A percentile compares a stretch with the other conserved stretches of the same genome.
phyloP scores from a whole-genome alignment of 2,797 vertebrate genomes.

The Neosilurus hyrtlii region DNA sequence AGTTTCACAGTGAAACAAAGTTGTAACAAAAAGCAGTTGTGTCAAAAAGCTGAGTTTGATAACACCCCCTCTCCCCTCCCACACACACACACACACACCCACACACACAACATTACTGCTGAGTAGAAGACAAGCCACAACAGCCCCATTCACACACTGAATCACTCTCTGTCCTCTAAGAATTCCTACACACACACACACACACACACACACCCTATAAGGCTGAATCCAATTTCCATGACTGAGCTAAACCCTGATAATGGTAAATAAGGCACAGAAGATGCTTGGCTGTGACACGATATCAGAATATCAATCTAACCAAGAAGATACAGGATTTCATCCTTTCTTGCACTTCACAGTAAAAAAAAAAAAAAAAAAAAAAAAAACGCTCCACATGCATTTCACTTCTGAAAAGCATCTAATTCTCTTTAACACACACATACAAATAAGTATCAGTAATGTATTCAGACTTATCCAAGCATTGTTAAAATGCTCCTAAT shows the following conservation, averaged over 20 bases:
- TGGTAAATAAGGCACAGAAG: neutral
- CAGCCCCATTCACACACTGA: slow-evolving; percentile 47
- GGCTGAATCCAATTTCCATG: slow-evolving; percentile 44
- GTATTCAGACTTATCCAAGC: neutral
- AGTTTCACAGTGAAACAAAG: neutral
- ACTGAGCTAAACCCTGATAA: slow-evolving; percentile 10
- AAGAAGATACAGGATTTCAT: neutral
- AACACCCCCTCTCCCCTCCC: neutral
- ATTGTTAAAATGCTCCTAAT: neutral
- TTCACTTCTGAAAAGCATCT: neutral
- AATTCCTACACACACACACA: slow-evolving; percentile 33
- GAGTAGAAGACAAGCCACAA: slow-evolving; percentile 39
- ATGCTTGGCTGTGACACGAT: neutral
- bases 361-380: neutral
- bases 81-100: too few relatives aligned
- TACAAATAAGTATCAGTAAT: neutral
- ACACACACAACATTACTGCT: slow-evolving; percentile 17
- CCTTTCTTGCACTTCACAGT: neutral
- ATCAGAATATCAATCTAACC: neutral
- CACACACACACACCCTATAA: slow-evolving; percentile 46
- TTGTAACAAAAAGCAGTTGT: neutral
- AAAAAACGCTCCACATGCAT: too few relatives aligned
- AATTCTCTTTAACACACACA: too few relatives aligned
- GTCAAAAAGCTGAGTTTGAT: slow-evolving; percentile 28
- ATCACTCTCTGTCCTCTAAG: slow-evolving; percentile 49